phyloP scores from a whole-genome alignment of 2,888 invertebrate genomes.

The Polietes domitor region DNA sequence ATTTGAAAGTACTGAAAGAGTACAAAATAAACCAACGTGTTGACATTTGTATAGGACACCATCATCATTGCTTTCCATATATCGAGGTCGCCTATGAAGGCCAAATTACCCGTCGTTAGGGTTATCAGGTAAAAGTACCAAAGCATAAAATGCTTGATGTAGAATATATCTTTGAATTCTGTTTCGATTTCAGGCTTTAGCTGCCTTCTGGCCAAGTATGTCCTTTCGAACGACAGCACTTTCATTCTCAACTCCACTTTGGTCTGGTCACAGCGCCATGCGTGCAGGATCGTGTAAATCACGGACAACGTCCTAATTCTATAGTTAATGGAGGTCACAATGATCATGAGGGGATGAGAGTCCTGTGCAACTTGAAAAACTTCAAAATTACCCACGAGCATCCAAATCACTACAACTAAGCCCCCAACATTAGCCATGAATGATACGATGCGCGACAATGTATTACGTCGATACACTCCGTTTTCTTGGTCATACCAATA shows the following conservation, averaged over 20 bases:
- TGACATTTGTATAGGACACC: not conserved
- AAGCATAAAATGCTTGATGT: not conserved
- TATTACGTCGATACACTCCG: not conserved
- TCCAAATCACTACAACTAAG: not conserved
- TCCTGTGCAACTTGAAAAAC: not conserved
- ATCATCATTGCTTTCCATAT: not conserved
- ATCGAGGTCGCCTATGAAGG: not conserved
- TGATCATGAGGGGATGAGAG: constrained; percentile 37
- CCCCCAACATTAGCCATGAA: constrained; percentile 6
- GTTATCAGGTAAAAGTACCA: not conserved
- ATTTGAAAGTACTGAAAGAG: constrained; percentile 41
- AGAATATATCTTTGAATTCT: constrained; percentile 7
- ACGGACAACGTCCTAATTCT: not conserved
- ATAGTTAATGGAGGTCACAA: not conserved
- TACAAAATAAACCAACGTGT: not conserved
- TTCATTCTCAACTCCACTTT: constrained; percentile 14
- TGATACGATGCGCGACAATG: not conserved
- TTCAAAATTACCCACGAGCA: not conserved
- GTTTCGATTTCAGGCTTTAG: constrained; percentile 8
- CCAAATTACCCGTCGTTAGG: not conserved
- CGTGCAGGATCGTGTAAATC: constrained; percentile 7
- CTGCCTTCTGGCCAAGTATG: not conserved
- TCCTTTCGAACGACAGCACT: not conserved
- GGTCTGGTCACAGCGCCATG: constrained; percentile 1
- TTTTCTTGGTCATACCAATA: constrained; percentile 30